These are phyloP conservation scores for Amphiprion ocellaris DNA, from an alignment of 2,113 vertebrate genomes.

Conservation along the genomic window DNA sequence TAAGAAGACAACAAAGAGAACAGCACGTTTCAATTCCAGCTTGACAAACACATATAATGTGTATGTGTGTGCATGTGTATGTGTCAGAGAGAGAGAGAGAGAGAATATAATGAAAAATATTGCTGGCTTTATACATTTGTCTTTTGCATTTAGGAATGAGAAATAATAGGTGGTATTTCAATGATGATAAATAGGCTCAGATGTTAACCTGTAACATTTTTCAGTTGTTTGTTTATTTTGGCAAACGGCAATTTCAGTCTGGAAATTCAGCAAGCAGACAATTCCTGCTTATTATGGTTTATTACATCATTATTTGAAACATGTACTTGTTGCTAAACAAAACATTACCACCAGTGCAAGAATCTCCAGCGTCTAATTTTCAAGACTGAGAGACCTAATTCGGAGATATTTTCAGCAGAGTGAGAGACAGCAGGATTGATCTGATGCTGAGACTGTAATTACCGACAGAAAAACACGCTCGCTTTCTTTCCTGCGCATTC, in stretches of 20 bases:
- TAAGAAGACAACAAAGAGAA: neutral
- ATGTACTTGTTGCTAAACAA: constrained; percentile 23
- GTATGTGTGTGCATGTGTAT: no score
- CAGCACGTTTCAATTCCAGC: constrained; percentile 19
- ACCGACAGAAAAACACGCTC: constrained; percentile 36
- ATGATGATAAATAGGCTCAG: neutral
- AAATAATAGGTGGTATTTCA: constrained; percentile 23
- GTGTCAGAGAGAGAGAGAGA: no score
- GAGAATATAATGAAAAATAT: constrained; percentile 17
- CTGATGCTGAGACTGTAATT: constrained; percentile 58
- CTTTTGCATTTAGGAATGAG: no score
- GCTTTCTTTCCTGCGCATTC: neutral
- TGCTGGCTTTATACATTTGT: constrained; percentile 1
- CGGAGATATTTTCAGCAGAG: constrained; percentile 11
- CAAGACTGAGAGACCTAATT: constrained; percentile 6
- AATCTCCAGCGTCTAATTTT: constrained; percentile 32
- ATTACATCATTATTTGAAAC: constrained; percentile 22
- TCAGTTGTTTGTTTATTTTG: neutral
- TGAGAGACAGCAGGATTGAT: constrained; percentile 41
- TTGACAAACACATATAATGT: neutral
- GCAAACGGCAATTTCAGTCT: neutral
- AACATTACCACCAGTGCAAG: constrained; percentile 18
- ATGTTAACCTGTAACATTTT: neutral
- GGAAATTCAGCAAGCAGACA: neutral
- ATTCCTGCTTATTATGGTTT: constrained; percentile 5